Percentiles rank a stretch among this genome's conserved stretches.
Conservation (phyloP, 2,888 invertebrate species). For the Hermodice carunculata region DNA sequence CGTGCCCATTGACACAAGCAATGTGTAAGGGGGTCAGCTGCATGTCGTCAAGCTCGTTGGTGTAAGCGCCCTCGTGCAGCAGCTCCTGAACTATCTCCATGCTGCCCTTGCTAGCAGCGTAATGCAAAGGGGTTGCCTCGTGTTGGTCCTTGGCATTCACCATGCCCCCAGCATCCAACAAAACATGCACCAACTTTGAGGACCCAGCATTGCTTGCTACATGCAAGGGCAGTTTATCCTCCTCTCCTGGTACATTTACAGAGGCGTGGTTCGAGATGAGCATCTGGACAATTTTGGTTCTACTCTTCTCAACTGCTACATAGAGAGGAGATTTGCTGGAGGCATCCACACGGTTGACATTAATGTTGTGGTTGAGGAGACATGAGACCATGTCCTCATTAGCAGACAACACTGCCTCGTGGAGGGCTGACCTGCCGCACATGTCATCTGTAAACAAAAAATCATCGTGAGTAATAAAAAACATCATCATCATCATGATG, state of each 20-base stretch:
- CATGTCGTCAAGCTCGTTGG: too few relatives aligned
- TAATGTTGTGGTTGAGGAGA: neutral
- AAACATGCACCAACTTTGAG: neutral
- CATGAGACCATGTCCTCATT: neutral
- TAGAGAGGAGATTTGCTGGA: neutral
- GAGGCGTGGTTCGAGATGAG: neutral
- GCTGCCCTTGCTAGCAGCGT: neutral
- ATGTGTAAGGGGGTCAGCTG: too few relatives aligned
- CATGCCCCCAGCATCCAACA: neutral
- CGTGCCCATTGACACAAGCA: too few relatives aligned
- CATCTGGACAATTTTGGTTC: neutral
- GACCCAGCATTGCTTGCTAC: neutral
- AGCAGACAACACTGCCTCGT: neutral
- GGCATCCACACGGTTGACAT: neutral
- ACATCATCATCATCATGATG: too few relatives aligned
- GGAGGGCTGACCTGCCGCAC: neutral
- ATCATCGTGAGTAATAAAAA: too few relatives aligned
- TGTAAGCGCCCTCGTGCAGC: too few relatives aligned
- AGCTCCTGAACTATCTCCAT: too few relatives aligned
- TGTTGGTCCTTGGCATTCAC: neutral
- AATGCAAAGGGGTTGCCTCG: neutral
- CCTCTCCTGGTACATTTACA: neutral
- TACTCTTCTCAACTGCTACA: neutral
- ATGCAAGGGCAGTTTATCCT: neutral
- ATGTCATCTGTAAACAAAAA: neutral